phyloP scores from a whole-genome alignment of 1,140 invertebrate species.

The Sitobion miscanthi region DNA sequence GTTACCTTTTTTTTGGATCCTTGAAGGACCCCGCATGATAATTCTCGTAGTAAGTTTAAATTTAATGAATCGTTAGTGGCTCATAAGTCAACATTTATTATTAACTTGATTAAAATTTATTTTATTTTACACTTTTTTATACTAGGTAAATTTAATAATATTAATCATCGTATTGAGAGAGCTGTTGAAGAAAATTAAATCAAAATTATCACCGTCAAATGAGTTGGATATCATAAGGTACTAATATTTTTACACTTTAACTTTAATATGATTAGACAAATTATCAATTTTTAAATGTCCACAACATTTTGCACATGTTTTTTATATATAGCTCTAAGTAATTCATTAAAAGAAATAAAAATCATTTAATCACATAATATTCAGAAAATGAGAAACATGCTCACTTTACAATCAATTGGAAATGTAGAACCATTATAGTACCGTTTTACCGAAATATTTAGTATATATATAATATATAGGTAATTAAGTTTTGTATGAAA shows the following conservation, averaged over 20 bases:
- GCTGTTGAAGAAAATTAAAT: conserved; percentile 45
- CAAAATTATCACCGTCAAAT: conserved; percentile 47
- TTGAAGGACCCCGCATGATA: conserved; percentile 80
- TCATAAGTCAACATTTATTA: background rate
- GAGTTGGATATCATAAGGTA: conserved; percentile 46
- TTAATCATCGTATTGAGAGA: conserved; percentile 44
- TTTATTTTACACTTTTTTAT: background rate
- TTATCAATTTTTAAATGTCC: background rate
- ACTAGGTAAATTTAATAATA: conserved; percentile 47
- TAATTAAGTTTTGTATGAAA: background rate
- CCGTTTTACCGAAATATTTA: background rate
- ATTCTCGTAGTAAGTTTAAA: conserved; percentile 74
- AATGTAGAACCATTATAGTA: background rate
- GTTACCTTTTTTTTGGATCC: conserved; percentile 81
- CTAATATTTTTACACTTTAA: background rate
- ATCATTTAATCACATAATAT: no score
- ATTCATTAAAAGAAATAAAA: no score
- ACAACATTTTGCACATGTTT: background rate
- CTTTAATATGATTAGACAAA: background rate
- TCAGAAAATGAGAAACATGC: background rate
- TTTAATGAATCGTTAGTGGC: background rate
- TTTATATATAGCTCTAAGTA: background rate
- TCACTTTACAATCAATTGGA: background rate
- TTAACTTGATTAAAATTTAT: background rate
- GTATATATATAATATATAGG: background rate